A percentile compares a stretch with the other conserved stretches of the same genome.
phyloP scores from a whole-genome alignment of 2,113 vertebrate species.

The Spea multiplicata region DNA sequence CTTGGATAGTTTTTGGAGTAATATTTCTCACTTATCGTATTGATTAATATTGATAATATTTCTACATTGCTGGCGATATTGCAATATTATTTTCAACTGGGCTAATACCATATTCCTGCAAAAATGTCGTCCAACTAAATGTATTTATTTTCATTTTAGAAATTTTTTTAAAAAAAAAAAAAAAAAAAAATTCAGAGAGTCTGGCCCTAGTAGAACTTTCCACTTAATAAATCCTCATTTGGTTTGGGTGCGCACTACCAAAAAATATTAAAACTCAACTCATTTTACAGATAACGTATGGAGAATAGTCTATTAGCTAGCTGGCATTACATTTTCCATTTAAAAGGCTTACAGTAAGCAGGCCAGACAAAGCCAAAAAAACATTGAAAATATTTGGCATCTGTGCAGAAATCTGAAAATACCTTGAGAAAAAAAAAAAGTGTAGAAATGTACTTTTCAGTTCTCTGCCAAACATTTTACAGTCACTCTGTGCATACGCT shows the following conservation, averaged over 20 bases:
- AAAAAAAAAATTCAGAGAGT: no score
- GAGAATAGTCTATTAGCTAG: neutral
- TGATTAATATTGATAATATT: no score
- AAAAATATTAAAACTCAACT: neutral
- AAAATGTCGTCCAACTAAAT: no score
- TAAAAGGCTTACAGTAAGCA: conserved; percentile 31
- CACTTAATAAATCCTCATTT: neutral
- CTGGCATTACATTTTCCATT: conserved; percentile 26
- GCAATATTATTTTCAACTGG: no score
- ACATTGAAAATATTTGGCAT: conserved; percentile 58
- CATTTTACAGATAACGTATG: conserved; percentile 19
- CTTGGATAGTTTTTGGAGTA: no score
- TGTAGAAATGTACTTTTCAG: conserved; percentile 51
- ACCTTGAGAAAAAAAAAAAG: conserved; percentile 53
- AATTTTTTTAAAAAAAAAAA: no score
- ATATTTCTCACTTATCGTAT: no score
- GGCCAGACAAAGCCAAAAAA: conserved; percentile 24
- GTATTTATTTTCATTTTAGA: no score
- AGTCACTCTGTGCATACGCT: conserved; percentile 64
- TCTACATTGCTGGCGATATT: no score
- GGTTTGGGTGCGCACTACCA: neutral
- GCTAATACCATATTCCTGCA: no score
- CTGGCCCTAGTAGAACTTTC: neutral
- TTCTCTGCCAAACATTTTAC: conserved; percentile 66
- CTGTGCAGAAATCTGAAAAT: conserved; percentile 59